Conservation (phyloP, 2,888 invertebrate genomes). For the Strigamia crassipes region DNA sequence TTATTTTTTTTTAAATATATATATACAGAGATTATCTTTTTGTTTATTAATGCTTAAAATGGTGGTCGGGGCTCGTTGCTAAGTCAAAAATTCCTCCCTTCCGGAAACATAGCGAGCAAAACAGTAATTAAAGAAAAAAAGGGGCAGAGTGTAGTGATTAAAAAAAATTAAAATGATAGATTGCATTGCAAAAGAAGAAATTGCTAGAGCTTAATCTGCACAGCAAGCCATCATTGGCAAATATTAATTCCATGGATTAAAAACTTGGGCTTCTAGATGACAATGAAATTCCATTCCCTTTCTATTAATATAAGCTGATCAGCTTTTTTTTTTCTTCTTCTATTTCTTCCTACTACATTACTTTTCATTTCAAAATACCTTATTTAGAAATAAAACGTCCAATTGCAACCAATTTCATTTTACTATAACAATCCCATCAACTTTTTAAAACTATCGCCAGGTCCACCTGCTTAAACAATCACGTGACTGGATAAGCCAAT, state of each 20-base stretch:
- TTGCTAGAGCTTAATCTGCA: slow-evolving; percentile 34
- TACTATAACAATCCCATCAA: not conserved
- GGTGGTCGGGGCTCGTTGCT: not conserved
- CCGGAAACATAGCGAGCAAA: not conserved
- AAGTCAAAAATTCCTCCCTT: slow-evolving; percentile 14
- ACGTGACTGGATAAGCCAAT: not conserved
- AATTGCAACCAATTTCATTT: not conserved
- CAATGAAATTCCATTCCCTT: slow-evolving; percentile 35
- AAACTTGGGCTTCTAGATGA: slow-evolving; percentile 27
- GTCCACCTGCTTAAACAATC: not conserved
- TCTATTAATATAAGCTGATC: slow-evolving; percentile 36
- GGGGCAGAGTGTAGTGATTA: not conserved
- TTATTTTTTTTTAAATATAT: too few relatives aligned
- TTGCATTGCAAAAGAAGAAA: slow-evolving; percentile 33
- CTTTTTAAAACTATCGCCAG: not conserved
- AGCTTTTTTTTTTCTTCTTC: not conserved
- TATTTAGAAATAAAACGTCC: not conserved
- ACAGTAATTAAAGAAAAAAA: slow-evolving; percentile 15
- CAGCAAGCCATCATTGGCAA: slow-evolving; percentile 34
- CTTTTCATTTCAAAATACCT: slow-evolving; percentile 25
- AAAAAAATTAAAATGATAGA: slow-evolving; percentile 33
- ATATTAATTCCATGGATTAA: slow-evolving; percentile 33
- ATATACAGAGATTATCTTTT: not conserved
- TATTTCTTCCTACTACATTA: not conserved
- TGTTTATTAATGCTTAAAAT: slow-evolving; percentile 13